Conservation (phyloP, 2,113 vertebrate genomes). For the Antechinus stuartii region DNA sequence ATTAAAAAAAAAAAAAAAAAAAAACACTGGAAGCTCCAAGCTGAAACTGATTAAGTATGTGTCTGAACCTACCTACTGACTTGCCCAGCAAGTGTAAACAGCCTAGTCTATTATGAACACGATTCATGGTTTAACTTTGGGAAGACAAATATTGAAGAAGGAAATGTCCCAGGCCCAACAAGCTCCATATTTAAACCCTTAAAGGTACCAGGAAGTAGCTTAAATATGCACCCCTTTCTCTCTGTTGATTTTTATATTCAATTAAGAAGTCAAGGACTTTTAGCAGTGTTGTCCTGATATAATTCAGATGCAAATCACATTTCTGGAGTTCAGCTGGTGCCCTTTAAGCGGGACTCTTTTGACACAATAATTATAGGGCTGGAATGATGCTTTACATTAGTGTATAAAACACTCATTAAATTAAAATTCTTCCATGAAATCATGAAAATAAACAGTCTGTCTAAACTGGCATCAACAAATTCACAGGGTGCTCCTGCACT, state of each 20-base stretch:
- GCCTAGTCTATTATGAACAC: slow-evolving; percentile 1
- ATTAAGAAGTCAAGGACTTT: slow-evolving; percentile 80
- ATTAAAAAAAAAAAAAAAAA: background rate
- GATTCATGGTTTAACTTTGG: background rate
- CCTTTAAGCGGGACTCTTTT: slow-evolving; percentile 93
- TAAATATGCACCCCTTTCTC: slow-evolving; percentile 66
- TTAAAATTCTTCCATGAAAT: slow-evolving; percentile 98
- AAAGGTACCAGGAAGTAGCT: slow-evolving; percentile 68
- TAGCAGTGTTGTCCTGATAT: slow-evolving; percentile 82
- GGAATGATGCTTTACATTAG: slow-evolving; percentile 93
- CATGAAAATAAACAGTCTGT: slow-evolving; percentile 99
- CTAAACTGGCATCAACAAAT: slow-evolving; percentile 93
- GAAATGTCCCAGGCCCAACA: slow-evolving; percentile 65
- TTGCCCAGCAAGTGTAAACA: background rate
- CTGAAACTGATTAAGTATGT: slow-evolving; percentile 15
- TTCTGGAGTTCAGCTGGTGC: slow-evolving; percentile 87
- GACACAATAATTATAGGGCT: slow-evolving; percentile 95
- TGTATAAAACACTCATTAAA: slow-evolving; percentile 95
- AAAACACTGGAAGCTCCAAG: background rate
- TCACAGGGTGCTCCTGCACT: slow-evolving; percentile 92
- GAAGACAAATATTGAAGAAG: background rate
- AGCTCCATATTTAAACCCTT: slow-evolving; percentile 49
- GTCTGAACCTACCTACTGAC: slow-evolving; percentile 33
- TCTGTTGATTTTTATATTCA: slow-evolving; percentile 81
- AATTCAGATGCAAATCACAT: slow-evolving; percentile 88